Conservation (phyloP, 2,888 invertebrate genomes). For the Aproaerema taeniolella region DNA sequence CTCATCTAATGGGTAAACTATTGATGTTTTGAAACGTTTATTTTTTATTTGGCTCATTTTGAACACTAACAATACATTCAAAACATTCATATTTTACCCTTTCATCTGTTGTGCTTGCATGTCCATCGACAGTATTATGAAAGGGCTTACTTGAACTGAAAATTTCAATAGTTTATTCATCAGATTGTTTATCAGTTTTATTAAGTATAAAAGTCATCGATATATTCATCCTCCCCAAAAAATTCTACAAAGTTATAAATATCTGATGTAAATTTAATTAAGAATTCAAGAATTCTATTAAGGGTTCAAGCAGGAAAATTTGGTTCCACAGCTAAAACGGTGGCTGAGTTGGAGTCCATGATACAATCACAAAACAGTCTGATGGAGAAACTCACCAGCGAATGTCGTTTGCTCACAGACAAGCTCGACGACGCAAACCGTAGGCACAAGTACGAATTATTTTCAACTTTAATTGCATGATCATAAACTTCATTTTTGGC, state of each 20-base stretch:
- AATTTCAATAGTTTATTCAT: slow-evolving; percentile 83
- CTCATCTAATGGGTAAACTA: slow-evolving; percentile 70
- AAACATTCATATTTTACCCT: slow-evolving; percentile 76
- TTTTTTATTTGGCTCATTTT: background rate
- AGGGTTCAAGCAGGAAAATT: slow-evolving; percentile 42
- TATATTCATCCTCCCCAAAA: background rate
- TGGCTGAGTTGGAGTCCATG: slow-evolving; percentile 93
- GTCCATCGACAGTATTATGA: slow-evolving; percentile 51
- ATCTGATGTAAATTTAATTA: background rate
- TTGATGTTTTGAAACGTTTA: slow-evolving; percentile 68
- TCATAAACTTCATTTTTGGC: slow-evolving; percentile 24
- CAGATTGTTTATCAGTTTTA: slow-evolving; percentile 69
- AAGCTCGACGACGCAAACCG: slow-evolving; percentile 92
- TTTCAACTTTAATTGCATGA: slow-evolving; percentile 59
- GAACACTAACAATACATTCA: slow-evolving; percentile 35
- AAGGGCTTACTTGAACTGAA: slow-evolving; percentile 61
- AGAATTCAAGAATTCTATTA: slow-evolving; percentile 10
- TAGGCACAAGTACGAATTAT: slow-evolving; percentile 89
- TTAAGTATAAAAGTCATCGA: background rate
- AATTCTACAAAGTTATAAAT: background rate
- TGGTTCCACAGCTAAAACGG: slow-evolving; percentile 87
- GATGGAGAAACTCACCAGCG: slow-evolving; percentile 93
- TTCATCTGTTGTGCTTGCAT: slow-evolving; percentile 72
- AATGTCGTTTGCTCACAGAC: slow-evolving; percentile 92
- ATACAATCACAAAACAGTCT: slow-evolving; percentile 94